phyloP scores from a whole-genome alignment of 1,140 invertebrate species.

The Danaus melanippus region DNA sequence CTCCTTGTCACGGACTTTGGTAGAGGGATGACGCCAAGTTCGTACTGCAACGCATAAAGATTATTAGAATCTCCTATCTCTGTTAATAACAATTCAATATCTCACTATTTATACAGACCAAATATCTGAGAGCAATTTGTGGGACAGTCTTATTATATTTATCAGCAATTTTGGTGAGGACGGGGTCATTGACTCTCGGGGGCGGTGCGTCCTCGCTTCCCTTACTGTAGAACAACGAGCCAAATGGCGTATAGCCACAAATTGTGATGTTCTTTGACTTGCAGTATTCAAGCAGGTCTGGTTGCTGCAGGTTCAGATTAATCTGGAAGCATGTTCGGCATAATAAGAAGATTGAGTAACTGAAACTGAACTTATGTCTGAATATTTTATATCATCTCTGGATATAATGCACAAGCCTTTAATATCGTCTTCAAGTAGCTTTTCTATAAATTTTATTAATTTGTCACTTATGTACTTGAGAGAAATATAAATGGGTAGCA shows the following conservation, averaged over 20 bases:
- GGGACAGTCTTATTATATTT: slow-evolving; percentile 82
- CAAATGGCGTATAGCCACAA: slow-evolving; percentile 87
- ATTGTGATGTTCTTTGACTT: slow-evolving; percentile 77
- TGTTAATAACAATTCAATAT: slow-evolving; percentile 11
- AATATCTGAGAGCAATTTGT: slow-evolving; percentile 76
- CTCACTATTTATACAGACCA: slow-evolving; percentile 65
- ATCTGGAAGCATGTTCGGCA: slow-evolving; percentile 28
- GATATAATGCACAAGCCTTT: no score
- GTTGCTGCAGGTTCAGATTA: slow-evolving; percentile 82
- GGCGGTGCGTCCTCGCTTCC: slow-evolving; percentile 73
- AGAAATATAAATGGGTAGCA: no score
- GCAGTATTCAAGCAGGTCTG: slow-evolving; percentile 80
- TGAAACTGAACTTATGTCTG: no score
- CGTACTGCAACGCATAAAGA: slow-evolving; percentile 74
- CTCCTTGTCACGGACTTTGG: slow-evolving; percentile 86
- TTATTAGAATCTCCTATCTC: slow-evolving; percentile 73
- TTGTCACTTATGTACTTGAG: no score
- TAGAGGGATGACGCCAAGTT: slow-evolving; percentile 84
- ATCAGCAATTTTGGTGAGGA: slow-evolving; percentile 75
- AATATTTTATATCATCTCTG: no score
- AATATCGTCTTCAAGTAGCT: no score
- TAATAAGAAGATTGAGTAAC: no score
- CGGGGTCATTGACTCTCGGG: slow-evolving; percentile 75
- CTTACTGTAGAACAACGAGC: slow-evolving; percentile 75
- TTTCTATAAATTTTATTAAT: no score